A percentile compares a stretch with the other conserved stretches of the same genome.
Conservation (phyloP, 1,140 invertebrate species). For the Orussus abietinus region DNA sequence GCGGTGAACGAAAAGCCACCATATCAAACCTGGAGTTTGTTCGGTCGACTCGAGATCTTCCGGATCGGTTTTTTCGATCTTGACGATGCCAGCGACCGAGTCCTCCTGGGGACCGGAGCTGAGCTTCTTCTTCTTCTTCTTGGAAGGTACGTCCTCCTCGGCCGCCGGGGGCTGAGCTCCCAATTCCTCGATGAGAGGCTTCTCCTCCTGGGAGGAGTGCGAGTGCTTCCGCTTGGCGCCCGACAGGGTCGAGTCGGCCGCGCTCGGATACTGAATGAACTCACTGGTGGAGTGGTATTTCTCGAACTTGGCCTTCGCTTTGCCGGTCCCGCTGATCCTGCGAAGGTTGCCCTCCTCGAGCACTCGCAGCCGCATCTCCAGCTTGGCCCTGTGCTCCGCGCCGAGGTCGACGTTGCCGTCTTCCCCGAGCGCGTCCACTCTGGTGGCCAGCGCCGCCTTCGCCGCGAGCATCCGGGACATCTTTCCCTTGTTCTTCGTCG, state of each 20-base stretch:
- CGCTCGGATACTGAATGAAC: constrained; percentile 60
- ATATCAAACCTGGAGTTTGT: too few species aligned
- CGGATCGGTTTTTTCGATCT: too few species aligned
- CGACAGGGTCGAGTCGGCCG: constrained; percentile 60
- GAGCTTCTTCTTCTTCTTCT: constrained; percentile 33
- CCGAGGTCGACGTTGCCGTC: constrained; percentile 77
- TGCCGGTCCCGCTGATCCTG: constrained; percentile 82
- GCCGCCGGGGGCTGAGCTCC: constrained; percentile 16
- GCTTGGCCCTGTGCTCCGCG: constrained; percentile 79
- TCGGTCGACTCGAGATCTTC: too few species aligned
- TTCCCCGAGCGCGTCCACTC: constrained; percentile 95
- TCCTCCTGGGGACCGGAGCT: too few species aligned
- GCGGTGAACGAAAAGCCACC: too few species aligned
- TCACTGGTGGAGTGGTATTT: constrained; percentile 85
- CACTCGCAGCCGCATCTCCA: constrained; percentile 73
- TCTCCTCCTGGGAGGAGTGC: constrained; percentile 50
- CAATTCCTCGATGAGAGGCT: constrained; percentile 45
- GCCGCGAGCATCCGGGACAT: constrained; percentile 96
- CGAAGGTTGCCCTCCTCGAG: constrained; percentile 83
- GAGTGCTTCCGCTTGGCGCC: constrained; percentile 37
- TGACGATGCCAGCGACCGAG: too few species aligned
- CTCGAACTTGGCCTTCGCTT: constrained; percentile 82
- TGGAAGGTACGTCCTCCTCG: constrained; percentile 34
- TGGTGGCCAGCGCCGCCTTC: constrained; percentile 87
- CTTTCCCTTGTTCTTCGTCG: constrained; percentile 87